Base-by-base conservation (phyloP, 2,888 invertebrate genomes). In the Cataglyphis albicans region DNA sequence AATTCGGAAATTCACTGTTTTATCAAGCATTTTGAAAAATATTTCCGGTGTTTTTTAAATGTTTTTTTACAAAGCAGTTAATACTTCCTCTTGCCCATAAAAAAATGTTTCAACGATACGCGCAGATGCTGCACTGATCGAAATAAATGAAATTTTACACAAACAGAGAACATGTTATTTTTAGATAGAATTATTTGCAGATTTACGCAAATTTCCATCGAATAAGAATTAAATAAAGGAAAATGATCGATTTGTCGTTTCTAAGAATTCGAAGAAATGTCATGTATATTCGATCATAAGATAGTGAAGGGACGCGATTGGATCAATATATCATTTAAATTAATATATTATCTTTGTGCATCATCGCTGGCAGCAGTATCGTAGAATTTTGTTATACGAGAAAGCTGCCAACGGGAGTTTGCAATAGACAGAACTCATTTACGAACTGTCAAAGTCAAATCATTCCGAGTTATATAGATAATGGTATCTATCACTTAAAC, bases 401-500 rank as follows among this genome's bases (percentile, higher is more conserved):
- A 55, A 32, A 75, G 25, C 75, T 75, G 75, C 75, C 75, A 75
- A 75, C 52, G 32, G 9, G 52, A 38, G 38, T n/a, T 68, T 55
- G 25, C 68, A 55, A 68, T 52, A 29, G 70, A 70, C 76, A 76
- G 55, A 76, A 76, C 76, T 76, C 76, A 70, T 59, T 81, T 64
- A 57, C 41, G 48, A 82, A 82, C 64, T 81, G 65, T 59, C 81
- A 65, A 82, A 82, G 48, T 67, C 59, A 59, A 55, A 76, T 68
- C 25, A 76, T 70, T 76, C 70, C 38, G 25, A 25, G n/a, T 18
- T 52, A 18, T 75, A 75, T 18, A 35, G 38, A 75, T 75, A 75
- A 52, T 67, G 67, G 38, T 76, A 76, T 76, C 52, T 44, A 48
- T 63, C 48, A 41, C 59, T 73, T 57, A 38, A 38, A 25, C 25